Evolutionary conservation across 2,888 invertebrate species (phyloP), one percentile per base, ranked within the genome.

Genomic region (Brenthis daphne): DNA sequence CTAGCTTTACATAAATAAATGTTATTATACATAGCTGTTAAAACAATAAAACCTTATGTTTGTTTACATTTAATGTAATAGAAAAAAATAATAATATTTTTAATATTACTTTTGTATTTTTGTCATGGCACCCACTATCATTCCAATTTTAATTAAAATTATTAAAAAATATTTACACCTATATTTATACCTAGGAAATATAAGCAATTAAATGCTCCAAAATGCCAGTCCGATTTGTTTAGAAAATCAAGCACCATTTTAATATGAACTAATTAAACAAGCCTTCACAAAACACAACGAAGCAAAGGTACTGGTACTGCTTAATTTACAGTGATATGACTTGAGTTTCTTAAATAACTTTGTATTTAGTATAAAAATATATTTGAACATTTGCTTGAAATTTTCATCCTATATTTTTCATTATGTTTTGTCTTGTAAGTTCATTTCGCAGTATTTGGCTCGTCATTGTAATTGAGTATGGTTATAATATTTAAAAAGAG

Each of bases 161-260:
- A 71, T 75, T 56, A 67, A 70, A 76, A 79, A 77, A 79, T 85
- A 84, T 84, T 80, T 83, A 84, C 82, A 83, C 75, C 77, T 79
- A 80, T 79, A 76, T 79, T 43, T 82, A 77, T 60, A 70, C 20
- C 48, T 69, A 68, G 57, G 64, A 72, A 65, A 65, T 76, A 74
- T 74, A 84, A 79, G 82, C 84, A 81, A 80, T 86, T 89, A 91
- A 91, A 91, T 91, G 90, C 90, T 85, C 86, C 87, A 89, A 89
- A 90, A 91, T 91, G 90, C 90, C 86, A 87, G 79, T 79, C 77
- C 77, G 78, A 80, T 82, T 77, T 55, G 63, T 74, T 73, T 20
- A 76, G 69, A 79, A 79, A 83, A 80, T 80, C 71, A 82, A 89
- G 90, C 91, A 90, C 91, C 89, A 82, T 79, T 76, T 72, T 70